Conservation (phyloP, 1,140 invertebrate species). For the Leptestheria dahalacensis region DNA sequence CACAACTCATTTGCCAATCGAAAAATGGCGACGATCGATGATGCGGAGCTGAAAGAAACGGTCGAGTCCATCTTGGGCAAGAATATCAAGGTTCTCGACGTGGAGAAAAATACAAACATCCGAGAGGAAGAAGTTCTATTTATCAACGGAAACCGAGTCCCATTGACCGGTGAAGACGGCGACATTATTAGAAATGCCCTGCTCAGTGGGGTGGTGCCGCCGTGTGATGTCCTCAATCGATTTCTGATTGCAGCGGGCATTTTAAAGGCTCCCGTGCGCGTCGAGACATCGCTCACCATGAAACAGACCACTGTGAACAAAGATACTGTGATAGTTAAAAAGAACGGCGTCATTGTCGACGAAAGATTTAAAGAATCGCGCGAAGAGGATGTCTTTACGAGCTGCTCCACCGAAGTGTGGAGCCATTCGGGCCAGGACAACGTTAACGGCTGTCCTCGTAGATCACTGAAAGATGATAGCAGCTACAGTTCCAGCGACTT, state of each 20-base stretch:
- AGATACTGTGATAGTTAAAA: conserved; percentile 44
- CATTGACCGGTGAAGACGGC: conserved; percentile 50
- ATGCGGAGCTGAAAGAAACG: conserved; percentile 56
- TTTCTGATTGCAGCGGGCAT: conserved; percentile 50
- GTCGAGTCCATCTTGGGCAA: conserved; percentile 60
- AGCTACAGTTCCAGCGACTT: background rate
- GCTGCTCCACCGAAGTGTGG: conserved; percentile 30
- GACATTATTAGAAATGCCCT: conserved; percentile 50
- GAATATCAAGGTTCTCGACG: conserved; percentile 55
- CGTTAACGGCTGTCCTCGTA: background rate
- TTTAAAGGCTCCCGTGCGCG: conserved; percentile 49
- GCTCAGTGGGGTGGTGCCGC: conserved; percentile 45
- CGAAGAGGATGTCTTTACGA: conserved; percentile 30
- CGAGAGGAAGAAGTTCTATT: conserved; percentile 55
- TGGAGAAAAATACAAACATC: conserved; percentile 53
- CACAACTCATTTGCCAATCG: background rate
- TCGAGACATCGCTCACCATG: conserved; percentile 55
- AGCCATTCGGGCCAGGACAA: conserved; percentile 13
- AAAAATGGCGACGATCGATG: conserved; percentile 39
- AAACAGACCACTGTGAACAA: conserved; percentile 55
- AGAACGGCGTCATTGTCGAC: conserved; percentile 50
- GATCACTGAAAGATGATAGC: background rate
- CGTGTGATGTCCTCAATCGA: conserved; percentile 53
- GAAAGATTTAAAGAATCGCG: conserved; percentile 54
- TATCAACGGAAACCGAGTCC: conserved; percentile 55